These are phyloP conservation scores for Falco novaeseelandiae DNA, from an alignment of 2,797 vertebrate genomes.

Conservation along the genomic window DNA sequence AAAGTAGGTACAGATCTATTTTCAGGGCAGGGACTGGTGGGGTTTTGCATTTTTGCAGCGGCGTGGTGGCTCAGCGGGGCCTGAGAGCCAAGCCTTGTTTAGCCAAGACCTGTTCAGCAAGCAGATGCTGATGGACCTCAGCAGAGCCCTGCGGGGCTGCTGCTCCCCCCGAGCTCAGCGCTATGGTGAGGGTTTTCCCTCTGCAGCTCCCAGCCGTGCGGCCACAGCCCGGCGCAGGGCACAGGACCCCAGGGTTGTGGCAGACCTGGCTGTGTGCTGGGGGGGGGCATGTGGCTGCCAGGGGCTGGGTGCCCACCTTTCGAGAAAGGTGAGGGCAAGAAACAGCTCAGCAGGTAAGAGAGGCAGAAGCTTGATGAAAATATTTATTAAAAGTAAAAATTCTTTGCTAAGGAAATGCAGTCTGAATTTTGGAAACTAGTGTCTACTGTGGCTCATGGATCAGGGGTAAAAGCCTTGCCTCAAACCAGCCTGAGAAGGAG, in stretches of 20 bases:
- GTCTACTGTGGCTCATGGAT: background rate
- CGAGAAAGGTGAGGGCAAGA: background rate
- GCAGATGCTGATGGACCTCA: background rate
- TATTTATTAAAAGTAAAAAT: background rate
- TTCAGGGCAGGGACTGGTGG: background rate
- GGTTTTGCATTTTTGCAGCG: background rate
- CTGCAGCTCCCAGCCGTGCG: rapidly evolving
- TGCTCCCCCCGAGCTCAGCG: background rate
- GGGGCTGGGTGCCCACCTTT: background rate
- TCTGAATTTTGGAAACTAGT: background rate
- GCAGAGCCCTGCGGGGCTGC: background rate
- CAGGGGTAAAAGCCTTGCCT: background rate
- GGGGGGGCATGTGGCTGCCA: background rate
- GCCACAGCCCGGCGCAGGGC: background rate
- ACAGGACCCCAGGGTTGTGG: background rate
- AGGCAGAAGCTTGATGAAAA: background rate
- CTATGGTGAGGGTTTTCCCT: background rate
- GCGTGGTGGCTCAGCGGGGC: rapidly evolving
- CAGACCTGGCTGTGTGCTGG: background rate
- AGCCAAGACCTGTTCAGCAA: background rate
- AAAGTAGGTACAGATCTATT: background rate
- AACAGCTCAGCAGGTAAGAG: background rate
- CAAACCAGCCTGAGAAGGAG: background rate
- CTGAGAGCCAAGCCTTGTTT: background rate
- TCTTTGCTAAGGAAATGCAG: background rate